Base-by-base conservation (phyloP, 2,113 vertebrate genomes). In the Clarias batrachus region DNA sequence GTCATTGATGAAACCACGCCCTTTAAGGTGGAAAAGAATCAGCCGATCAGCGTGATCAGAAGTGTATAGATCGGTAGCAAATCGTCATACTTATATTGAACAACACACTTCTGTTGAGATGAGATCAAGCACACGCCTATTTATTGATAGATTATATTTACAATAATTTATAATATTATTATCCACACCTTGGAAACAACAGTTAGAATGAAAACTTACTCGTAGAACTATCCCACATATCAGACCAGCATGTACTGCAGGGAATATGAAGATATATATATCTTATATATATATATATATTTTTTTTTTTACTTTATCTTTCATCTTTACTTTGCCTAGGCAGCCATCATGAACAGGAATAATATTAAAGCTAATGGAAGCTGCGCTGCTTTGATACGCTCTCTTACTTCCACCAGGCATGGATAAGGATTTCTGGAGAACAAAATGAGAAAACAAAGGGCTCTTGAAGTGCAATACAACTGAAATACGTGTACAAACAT, bases 281-380 rank as follows among this genome's bases (percentile, higher is more conserved):
- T 41, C 6, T 41, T 70, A 16, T 41, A 17, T 41, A 41, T 41
- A 41, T 41, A 41, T 41, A 41, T 41, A 41, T 41, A 33, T 41
- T 37, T n/a, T 30, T 57, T 41, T 37, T n/a, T 30, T 57, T 5
- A 30, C 56, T 37, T 37, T 37, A 37, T 37, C 70, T 19, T 41
- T 60, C n/a, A 62, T 60, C 56, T 59, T 41, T 17, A 60, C 57
- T 23, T 21, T 60, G 41, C 70, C 21, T 23, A 37, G 12, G 21
- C 37, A 63, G 33, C 83, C 71, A 73, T 27, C 82, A 84, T 19
- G 10, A 73, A 33, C 10, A 25, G 16, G 66, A 56, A 73, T 84
- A 57, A 85, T 23, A 85, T 83, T 54, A 71, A 59, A 56, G 70
- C 83, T 85, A 85, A 85, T 85, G 68, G 82, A 84, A 37, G 70